Evolutionary conservation across 2,888 invertebrate genomes (phyloP).

Genomic region (Chrysomela aeneicollis): DNA sequence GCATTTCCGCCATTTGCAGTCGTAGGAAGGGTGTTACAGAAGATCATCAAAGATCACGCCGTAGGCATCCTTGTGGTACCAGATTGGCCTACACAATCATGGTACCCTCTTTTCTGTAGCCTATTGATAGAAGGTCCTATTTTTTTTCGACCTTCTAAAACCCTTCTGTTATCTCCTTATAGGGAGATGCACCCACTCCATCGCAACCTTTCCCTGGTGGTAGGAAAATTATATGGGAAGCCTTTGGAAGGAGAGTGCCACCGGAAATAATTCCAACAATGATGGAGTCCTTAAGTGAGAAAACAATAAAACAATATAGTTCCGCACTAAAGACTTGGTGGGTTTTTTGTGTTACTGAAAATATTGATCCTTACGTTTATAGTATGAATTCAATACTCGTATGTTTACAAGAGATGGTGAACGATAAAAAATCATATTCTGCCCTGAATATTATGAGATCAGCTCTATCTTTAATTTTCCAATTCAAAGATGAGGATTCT

Average conservation of each 20-base stretch:
- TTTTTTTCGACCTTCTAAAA: no score
- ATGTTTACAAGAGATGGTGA: background rate
- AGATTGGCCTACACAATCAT: no score
- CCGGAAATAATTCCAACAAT: conserved; percentile 5
- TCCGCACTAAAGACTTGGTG: no score
- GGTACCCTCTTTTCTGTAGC: background rate
- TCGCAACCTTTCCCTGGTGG: no score
- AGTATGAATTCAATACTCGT: no score
- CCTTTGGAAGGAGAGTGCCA: background rate
- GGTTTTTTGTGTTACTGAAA: no score
- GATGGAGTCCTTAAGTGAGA: background rate
- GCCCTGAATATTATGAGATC: background rate
- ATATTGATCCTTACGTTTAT: no score
- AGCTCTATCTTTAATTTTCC: background rate
- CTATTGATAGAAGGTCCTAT: no score
- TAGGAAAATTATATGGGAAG: conserved; percentile 11
- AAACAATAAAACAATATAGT: conserved; percentile 6
- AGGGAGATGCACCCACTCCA: background rate
- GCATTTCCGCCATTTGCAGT: conserved; percentile 27
- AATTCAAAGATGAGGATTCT: background rate
- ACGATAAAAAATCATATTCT: no score
- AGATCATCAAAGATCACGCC: conserved; percentile 16
- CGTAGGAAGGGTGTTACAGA: conserved; percentile 17
- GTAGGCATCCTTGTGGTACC: conserved; percentile 24
- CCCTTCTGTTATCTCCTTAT: no score